phyloP scores from a whole-genome alignment of 2,888 invertebrate species.

The Lasioglossum pauxillum region DNA sequence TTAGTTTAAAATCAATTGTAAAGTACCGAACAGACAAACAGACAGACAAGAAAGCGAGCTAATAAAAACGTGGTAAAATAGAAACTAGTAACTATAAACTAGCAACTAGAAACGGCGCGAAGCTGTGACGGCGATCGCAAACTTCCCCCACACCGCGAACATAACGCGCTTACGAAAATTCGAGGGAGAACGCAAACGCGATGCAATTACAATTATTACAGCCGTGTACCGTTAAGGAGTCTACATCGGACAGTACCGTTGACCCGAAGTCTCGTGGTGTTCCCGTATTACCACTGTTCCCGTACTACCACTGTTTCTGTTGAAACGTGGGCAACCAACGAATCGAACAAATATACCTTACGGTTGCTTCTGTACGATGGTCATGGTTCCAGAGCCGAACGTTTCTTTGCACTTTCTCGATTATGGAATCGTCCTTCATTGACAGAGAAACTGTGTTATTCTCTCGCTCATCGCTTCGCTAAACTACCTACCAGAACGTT shows the following conservation, averaged over 20 bases:
- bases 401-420: slow-evolving; percentile 42
- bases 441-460: slow-evolving; percentile 34
- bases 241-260: slow-evolving; percentile 60
- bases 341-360: neutral
- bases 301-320: slow-evolving; percentile 49
- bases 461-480: neutral
- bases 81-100: neutral
- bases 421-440: slow-evolving; percentile 29
- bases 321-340: slow-evolving; percentile 5
- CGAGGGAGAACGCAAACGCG: slow-evolving; percentile 29
- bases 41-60: too few relatives aligned
- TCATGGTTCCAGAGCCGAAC: slow-evolving; percentile 26
- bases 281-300: slow-evolving; percentile 53
- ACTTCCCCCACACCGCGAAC: neutral
- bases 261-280: slow-evolving; percentile 41
- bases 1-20: too few relatives aligned
- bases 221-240: slow-evolving; percentile 66
- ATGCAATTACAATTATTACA: slow-evolving; percentile 44
- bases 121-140: neutral
- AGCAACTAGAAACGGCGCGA: neutral
- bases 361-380: slow-evolving; percentile 3
- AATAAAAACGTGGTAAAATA: neutral
- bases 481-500: neutral
- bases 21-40: too few relatives aligned
- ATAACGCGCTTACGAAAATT: slow-evolving; percentile 30